Conservation (phyloP, 2,888 invertebrate species). For the Phengaris alcon region DNA sequence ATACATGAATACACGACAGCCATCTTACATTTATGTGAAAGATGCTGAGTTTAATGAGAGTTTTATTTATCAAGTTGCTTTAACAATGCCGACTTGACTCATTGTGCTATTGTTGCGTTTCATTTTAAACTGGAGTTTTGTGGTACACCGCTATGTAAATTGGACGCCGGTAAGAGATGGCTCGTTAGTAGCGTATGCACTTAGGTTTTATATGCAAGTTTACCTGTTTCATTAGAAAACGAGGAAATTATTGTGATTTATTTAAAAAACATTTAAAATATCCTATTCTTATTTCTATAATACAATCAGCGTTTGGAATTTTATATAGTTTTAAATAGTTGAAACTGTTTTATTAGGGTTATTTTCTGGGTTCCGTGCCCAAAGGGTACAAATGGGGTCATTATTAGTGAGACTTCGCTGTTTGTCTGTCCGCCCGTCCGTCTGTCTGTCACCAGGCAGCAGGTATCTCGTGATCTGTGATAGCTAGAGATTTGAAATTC, state of each 20-base stretch:
- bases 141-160: conserved; percentile 67
- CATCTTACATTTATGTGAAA: conserved; percentile 46
- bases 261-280: not conserved
- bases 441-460: no score
- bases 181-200: conserved; percentile 56
- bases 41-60: conserved; percentile 71
- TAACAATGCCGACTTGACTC: conserved; percentile 68
- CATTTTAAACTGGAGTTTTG: conserved; percentile 68
- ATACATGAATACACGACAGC: conserved; percentile 10
- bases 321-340: no score
- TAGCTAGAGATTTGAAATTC: no score
- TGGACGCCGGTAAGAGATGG: conserved; percentile 49
- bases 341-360: no score
- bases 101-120: conserved; percentile 74
- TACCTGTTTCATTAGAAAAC: conserved; percentile 36
- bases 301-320: no score
- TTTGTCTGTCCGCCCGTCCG: no score
- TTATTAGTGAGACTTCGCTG: no score
- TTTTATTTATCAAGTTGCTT: conserved; percentile 72
- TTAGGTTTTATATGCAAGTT: conserved; percentile 42
- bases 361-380: no score
- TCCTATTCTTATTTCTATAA: no score
- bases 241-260: conserved; percentile 34
- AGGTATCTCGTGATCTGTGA: no score
- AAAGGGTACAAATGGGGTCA: no score